A percentile compares a stretch with the other conserved stretches of the same genome.
phyloP scores from a whole-genome alignment of 2,113 vertebrate species.

The Pachypanchax playfairii region DNA sequence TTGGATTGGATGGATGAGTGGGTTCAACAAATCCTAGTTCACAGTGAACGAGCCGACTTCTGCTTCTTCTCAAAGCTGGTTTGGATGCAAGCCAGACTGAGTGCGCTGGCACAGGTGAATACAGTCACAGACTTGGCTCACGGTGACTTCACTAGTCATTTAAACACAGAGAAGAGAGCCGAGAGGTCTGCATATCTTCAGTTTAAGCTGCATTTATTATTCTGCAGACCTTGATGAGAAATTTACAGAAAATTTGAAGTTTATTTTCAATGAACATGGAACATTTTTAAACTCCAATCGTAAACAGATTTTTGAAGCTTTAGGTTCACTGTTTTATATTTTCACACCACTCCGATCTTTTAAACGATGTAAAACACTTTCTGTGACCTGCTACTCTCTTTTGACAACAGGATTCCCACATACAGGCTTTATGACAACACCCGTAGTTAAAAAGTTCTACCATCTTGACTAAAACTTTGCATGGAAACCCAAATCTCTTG shows the following conservation, averaged over 20 bases:
- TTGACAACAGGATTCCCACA: conserved; percentile 34
- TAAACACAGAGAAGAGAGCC: conserved; percentile 45
- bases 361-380: conserved; percentile 28
- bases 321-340: not conserved
- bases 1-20: conserved; percentile 46
- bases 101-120: conserved; percentile 69
- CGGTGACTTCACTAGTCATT: conserved; percentile 52
- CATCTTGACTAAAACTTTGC: conserved; percentile 48
- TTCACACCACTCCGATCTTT: not conserved
- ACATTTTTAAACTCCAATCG: conserved; percentile 35
- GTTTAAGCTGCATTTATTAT: conserved; percentile 43
- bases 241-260: conserved; percentile 47
- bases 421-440: conserved; percentile 42
- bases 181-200: conserved; percentile 55
- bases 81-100: conserved; percentile 54
- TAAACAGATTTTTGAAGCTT: conserved; percentile 24
- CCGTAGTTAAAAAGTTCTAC: conserved; percentile 49
- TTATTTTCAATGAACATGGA: conserved; percentile 36
- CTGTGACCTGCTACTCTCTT: not conserved
- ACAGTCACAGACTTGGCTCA: conserved; percentile 54
- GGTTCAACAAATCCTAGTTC: conserved; percentile 52
- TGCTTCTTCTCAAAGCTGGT: conserved; percentile 62
- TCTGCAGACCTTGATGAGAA: conserved; percentile 51
- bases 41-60: conserved; percentile 32
- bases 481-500: conserved; percentile 65